Evolutionary conservation across 2,888 invertebrate genomes (phyloP).

Genomic region (Brachynemurus nebulosus): DNA sequence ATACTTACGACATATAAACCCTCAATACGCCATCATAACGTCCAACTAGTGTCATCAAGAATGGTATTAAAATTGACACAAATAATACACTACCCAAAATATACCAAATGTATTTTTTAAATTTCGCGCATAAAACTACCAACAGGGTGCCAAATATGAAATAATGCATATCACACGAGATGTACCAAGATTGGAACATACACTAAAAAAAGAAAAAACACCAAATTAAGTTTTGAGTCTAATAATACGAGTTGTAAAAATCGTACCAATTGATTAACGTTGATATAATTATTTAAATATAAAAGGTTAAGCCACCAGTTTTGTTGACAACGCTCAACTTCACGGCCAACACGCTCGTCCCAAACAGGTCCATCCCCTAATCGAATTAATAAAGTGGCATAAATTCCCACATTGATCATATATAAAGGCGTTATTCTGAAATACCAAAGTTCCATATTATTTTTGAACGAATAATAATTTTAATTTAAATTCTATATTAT

Average conservation of each 20-base stretch:
- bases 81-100: constrained; percentile 18
- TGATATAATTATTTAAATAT: constrained; percentile 30
- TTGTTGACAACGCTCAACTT: constrained; percentile 24
- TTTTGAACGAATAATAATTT: too few species aligned
- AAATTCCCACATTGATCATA: constrained; percentile 19
- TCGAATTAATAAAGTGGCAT: constrained; percentile 18
- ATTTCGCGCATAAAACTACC: constrained; percentile 17
- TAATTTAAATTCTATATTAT: background rate
- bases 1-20: constrained; percentile 26
- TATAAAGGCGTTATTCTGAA: constrained; percentile 22
- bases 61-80: constrained; percentile 23
- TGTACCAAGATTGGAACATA: constrained; percentile 43
- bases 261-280: constrained; percentile 24
- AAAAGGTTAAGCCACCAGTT: constrained; percentile 32
- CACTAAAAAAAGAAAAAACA: constrained; percentile 32
- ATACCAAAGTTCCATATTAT: too few species aligned
- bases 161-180: constrained; percentile 29
- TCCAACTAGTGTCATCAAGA: constrained; percentile 22
- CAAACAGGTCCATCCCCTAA: constrained; percentile 19
- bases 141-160: constrained; percentile 25
- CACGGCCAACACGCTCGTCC: constrained; percentile 13
- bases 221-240: background rate
- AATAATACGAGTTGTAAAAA: background rate
- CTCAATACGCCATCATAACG: constrained; percentile 25
- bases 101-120: constrained; percentile 11